These are phyloP conservation scores for Microcebus murinus DNA, from an alignment of 2,113 vertebrate species.

Conservation along the genomic window DNA sequence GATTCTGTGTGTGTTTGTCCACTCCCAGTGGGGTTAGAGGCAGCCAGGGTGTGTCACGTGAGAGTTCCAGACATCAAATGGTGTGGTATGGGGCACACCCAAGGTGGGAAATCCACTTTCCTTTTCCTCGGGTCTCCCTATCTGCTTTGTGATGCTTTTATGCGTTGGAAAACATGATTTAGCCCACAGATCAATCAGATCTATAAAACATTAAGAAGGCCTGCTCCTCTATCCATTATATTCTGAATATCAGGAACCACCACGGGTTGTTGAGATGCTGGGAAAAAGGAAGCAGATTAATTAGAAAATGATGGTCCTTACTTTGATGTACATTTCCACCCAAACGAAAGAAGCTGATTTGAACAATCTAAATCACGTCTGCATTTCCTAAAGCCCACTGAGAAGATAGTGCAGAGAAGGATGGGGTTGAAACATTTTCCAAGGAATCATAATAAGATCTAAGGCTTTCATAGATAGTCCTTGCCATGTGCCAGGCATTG, in stretches of 20 bases:
- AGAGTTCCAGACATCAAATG: not conserved
- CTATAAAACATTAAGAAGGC: conserved; percentile 13
- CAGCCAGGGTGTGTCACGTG: fast-evolving
- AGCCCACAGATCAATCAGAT: not conserved
- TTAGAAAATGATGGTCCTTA: not conserved
- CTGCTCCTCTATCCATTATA: not conserved
- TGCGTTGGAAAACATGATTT: not conserved
- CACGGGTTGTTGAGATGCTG: not conserved
- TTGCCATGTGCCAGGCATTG: not conserved
- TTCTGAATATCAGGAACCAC: not conserved
- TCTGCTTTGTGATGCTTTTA: not conserved
- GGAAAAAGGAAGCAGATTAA: conserved; percentile 26
- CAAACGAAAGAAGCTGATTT: conserved; percentile 18
- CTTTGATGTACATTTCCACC: not conserved
- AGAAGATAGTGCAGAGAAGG: not conserved
- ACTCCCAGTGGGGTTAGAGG: not conserved
- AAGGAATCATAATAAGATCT: not conserved
- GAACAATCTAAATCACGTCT: not conserved
- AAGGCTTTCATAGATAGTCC: not conserved
- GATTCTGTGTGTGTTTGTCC: not conserved
- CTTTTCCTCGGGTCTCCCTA: not conserved
- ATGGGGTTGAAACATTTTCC: not conserved
- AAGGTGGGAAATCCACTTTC: not conserved
- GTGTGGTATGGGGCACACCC: not conserved
- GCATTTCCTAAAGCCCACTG: not conserved